Evolutionary conservation across 2,797 vertebrate species (phyloP).

Genomic region (Syngnathus acus): DNA sequence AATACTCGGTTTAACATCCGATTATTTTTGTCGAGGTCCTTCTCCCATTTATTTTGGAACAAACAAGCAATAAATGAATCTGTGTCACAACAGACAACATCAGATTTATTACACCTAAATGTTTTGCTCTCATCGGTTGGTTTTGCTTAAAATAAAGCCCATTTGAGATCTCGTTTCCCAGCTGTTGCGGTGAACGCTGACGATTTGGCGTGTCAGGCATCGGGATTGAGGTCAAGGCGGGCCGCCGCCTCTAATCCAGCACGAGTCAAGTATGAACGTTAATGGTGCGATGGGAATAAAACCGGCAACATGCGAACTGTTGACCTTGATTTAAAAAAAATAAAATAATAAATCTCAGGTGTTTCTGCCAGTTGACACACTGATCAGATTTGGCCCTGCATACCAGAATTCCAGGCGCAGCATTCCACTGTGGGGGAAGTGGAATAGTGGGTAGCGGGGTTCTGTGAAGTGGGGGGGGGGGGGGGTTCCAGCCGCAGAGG

Average conservation of each 20-base stretch:
- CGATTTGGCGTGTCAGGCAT: not conserved
- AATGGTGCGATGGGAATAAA: not conserved
- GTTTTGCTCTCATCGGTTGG: no score
- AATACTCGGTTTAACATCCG: not conserved
- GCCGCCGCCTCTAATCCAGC: slow-evolving; percentile 47
- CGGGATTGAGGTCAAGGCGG: slow-evolving; percentile 55
- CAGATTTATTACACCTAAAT: no score
- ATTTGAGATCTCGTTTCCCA: not conserved
- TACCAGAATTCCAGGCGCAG: slow-evolving; percentile 61
- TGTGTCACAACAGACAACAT: no score
- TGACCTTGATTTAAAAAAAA: not conserved
- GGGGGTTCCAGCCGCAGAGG: slow-evolving; percentile 35
- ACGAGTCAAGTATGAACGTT: not conserved
- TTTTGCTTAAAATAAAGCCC: not conserved
- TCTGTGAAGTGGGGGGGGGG: not conserved
- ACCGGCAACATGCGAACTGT: not conserved
- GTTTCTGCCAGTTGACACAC: slow-evolving; percentile 50
- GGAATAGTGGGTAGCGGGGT: no score
- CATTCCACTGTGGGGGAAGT: slow-evolving; percentile 58
- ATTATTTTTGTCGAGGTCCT: no score
- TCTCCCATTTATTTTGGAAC: no score
- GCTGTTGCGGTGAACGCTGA: not conserved
- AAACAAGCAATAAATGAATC: no score
- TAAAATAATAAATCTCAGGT: slow-evolving; percentile 16
- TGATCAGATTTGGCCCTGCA: slow-evolving; percentile 17